Evolutionary conservation across 2,888 invertebrate species (phyloP), one percentile per base, ranked within the genome.

Genomic region (Nemotelus pantherinus): DNA sequence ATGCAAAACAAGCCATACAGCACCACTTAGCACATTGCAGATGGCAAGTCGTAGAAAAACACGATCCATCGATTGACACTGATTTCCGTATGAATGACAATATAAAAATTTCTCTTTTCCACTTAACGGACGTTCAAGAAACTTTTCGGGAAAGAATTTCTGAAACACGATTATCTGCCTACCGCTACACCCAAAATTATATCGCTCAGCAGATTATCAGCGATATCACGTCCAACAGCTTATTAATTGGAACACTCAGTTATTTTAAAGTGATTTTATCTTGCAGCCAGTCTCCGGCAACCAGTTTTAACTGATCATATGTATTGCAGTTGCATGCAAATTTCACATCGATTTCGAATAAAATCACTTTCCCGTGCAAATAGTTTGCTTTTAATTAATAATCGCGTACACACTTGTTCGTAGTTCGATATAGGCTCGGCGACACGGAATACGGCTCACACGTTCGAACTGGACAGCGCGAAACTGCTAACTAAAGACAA

Each of bases 61-160:
- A 74, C 74, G 74, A 74, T 74, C 63, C 43, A 74, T 74, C 74
- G 74, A 74, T 74, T 74, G 63, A 74, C 74, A 74, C 74, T 74
- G 63, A 63, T 74, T 74, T 48, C 74, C 60, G 74, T 60, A 60
- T 41, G 74, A 74, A 74, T 60, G 74, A 63, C 74, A 63, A 74
- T 58, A 60, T 25, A 74, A 74, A 60, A 74, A 74, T 74, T 74
- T 74, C 74, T 74, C 74, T 74, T 74, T 74, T 74, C 48, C 74
- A 74, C 74, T 74, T 74, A 60, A 48, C 63, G 74, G 74, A 74
- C 60, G 48, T 57, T 48, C 39, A 74, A 70, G 70, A 70, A 70
- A 70, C 25, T 63, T 55, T 70, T 70, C 70, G 70, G 55, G 48
- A 70, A 53, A 70, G 70, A 70, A 70, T 70, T 70, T 70, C 70